A percentile compares a stretch with the other conserved stretches of the same genome.
Conservation (phyloP, 2,888 invertebrate genomes). For the Amphipoea oculea region DNA sequence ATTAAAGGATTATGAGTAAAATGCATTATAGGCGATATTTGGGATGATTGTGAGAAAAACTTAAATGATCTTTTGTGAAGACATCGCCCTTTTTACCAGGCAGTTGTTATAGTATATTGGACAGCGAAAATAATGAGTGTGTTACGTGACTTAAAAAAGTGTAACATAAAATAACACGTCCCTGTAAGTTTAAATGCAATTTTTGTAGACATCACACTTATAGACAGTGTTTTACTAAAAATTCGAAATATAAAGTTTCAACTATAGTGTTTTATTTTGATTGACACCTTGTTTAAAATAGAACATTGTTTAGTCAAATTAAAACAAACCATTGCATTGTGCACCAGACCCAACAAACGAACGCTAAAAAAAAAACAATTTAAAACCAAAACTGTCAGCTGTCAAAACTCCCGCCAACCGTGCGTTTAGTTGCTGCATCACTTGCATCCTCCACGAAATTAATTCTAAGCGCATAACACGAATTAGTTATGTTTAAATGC, state of each 20-base stretch:
- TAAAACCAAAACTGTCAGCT: slow-evolving; percentile 58
- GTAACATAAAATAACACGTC: no score
- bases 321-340: slow-evolving; percentile 36
- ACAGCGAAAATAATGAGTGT: no score
- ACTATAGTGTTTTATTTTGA: slow-evolving; percentile 15
- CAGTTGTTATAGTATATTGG: no score
- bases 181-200: no score
- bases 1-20: background rate
- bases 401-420: slow-evolving; percentile 72
- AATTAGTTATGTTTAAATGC: slow-evolving; percentile 84
- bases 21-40: no score
- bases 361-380: slow-evolving; percentile 30
- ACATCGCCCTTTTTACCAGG: no score
- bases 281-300: slow-evolving; percentile 32
- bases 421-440: slow-evolving; percentile 69
- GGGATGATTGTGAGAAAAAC: no score
- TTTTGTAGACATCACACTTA: no score
- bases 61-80: no score
- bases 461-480: slow-evolving; percentile 76
- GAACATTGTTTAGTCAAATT: slow-evolving; percentile 14
- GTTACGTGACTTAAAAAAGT: no score
- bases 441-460: slow-evolving; percentile 69
- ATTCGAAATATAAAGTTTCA: no score
- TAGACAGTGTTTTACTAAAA: no score
- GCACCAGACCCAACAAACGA: slow-evolving; percentile 19